phyloP scores from a whole-genome alignment of 2,888 invertebrate species.

The Cacoxenus indagator region DNA sequence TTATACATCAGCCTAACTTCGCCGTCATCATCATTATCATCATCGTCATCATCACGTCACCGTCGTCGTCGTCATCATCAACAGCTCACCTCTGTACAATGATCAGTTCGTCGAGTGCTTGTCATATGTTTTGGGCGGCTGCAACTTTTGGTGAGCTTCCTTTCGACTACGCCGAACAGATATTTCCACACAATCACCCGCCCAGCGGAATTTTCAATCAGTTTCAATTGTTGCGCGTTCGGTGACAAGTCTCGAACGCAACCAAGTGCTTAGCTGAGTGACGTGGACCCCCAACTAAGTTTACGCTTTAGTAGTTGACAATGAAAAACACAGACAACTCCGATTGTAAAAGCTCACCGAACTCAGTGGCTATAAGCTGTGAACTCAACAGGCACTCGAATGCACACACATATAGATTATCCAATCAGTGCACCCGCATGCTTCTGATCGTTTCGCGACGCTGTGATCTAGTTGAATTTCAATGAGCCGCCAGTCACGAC shows the following conservation, averaged over 20 bases:
- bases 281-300: slow-evolving; percentile 68
- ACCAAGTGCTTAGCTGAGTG: slow-evolving; percentile 49
- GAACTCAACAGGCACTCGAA: not conserved
- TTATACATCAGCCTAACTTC: too few species aligned
- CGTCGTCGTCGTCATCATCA: not conserved
- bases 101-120: not conserved
- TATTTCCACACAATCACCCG: slow-evolving; percentile 10
- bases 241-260: slow-evolving; percentile 50
- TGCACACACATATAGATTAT: slow-evolving; percentile 55
- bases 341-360: not conserved
- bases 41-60: not conserved
- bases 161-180: slow-evolving; percentile 39
- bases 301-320: slow-evolving; percentile 61
- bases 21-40: not conserved
- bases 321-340: slow-evolving; percentile 32
- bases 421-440: slow-evolving; percentile 29
- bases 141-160: not conserved
- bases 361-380: not conserved
- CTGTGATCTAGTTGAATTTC: slow-evolving; percentile 63
- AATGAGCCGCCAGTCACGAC: slow-evolving; percentile 40
- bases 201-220: slow-evolving; percentile 57
- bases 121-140: not conserved
- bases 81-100: not conserved
- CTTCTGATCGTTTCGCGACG: slow-evolving; percentile 34
- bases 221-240: slow-evolving; percentile 59